Evolutionary conservation across 2,797 vertebrate genomes (phyloP).

Genomic region (Cuniculus paca): DNA sequence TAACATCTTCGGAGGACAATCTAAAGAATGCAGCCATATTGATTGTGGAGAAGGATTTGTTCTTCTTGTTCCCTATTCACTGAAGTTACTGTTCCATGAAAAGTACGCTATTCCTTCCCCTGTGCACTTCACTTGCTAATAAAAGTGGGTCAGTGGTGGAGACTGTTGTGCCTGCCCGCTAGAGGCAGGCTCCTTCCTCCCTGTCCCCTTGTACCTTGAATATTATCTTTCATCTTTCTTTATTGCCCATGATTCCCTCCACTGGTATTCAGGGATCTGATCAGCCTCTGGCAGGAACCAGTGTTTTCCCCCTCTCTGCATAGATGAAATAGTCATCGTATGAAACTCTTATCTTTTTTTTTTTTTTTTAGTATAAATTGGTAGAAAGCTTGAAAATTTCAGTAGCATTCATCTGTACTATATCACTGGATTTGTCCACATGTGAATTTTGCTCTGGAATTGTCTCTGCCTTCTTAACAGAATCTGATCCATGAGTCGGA

Average conservation of each 20-base stretch:
- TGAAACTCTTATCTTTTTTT: not conserved
- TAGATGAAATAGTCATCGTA: not conserved
- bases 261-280: not conserved
- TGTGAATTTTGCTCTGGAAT: not conserved
- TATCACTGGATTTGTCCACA: not conserved
- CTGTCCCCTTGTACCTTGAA: not conserved
- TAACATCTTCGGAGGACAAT: not conserved
- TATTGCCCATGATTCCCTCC: not conserved
- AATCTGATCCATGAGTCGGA: not conserved
- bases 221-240: not conserved
- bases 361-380: not conserved
- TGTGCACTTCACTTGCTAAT: too few relatives aligned
- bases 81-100: too few relatives aligned
- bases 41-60: not conserved
- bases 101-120: too few relatives aligned
- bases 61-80: too few relatives aligned
- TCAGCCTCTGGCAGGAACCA: not conserved
- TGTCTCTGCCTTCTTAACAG: not conserved
- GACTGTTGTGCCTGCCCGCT: too few relatives aligned
- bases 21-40: not conserved
- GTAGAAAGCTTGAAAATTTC: not conserved
- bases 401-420: not conserved
- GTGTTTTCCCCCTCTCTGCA: not conserved
- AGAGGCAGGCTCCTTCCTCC: not conserved
- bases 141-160: too few relatives aligned